Evolutionary conservation across 2,797 vertebrate species (phyloP), one percentile per base, ranked within the genome.

Genomic region (Xenopus petersii): DNA sequence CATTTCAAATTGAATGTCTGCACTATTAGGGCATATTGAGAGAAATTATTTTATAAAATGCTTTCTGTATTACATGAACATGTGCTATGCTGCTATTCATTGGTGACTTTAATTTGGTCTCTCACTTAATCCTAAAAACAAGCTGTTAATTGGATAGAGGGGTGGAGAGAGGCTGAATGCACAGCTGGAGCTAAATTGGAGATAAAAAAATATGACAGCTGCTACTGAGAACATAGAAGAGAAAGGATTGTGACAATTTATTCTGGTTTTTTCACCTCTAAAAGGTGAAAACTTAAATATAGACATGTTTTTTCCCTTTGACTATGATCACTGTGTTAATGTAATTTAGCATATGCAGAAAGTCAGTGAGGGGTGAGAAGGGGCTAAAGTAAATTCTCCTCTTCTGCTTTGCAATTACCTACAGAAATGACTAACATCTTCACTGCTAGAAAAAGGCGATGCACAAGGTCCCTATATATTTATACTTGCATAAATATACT

Each of bases 131-230:
- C 86, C 77, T 85, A 81, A 26, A 81, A 85, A 82, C 93, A 90
- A 94, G 90, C 91, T 89, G 81, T 82, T 94, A 92, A 94, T 92
- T 91, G 89, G 91, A 92, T 89, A 62, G 86, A 76, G 78, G 82
- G 86, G 93, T 8, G 54, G 15, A 56, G 16, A 56, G 89, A 75
- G 86, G 84, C 83, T 70, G 77, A 83, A 84, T 75, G 61, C 81
- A 81, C 82, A 85, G 82, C 78, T 87, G 89, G 91, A 87, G 90
- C 86, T 91, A 91, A 21, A 21, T 21, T 21, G 21, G 21, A 91
- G 91, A 89, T 81, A 85, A 88, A 87, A 86, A 84, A 84, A 82
- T 84, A 85, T 90, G 92, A 93, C 91, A 94, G 91, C 90, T 93
- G 90, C 86, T 90, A 85, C 82, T 81, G 80, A 82, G 82, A 83